Base-by-base conservation (phyloP, 2,888 invertebrate species). In the Antheraea assamensis region DNA sequence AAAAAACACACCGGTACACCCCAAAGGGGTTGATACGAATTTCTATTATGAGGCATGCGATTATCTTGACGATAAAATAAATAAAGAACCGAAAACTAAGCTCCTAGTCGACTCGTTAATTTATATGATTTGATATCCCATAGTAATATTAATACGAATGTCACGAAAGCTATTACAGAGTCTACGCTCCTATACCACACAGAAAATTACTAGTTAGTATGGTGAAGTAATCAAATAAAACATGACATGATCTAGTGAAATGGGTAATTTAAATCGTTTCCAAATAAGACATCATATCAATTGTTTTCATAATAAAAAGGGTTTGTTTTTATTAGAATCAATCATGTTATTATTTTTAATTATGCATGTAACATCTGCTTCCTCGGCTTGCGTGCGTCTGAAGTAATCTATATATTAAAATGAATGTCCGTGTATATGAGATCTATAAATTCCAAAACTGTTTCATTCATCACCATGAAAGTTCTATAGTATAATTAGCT, bases 281-380 rank as follows among this genome's bases (percentile, higher is more conserved):
- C 74, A 83, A 90, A 87, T 87, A 90, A 93, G 92, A 91, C 88
- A 88, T 92, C 88, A 89, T 86, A 90, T 85, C 86, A 88, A 89
- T 90, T 89, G 88, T 90, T 91, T 85, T 85, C 84, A 83, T 85
- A 82, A 83, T 85, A 82, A 84, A 89, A 90, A 84, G 84, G 85
- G 87, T 89, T 84, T 84, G 87, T 88, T 89, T 90, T 88, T 89
- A 78, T 86, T 79, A 64, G 82, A 86, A 86, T 87, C 88, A 88
- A 91, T 90, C 87, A 88, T 88, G 87, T 87, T 87, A 89, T 93
- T 92, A 91, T 84, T 90, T 92, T 90, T 90, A 92, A 92, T 91
- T 89, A 88, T 85, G 78, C 81, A 80, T 78, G 79, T 83, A 85
- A 86, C 91, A 91, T 91, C 90, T 92, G 90, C 87, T 85, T 80